Conservation (phyloP, 2,113 vertebrate species). For the Trochalopteron elliotii region DNA sequence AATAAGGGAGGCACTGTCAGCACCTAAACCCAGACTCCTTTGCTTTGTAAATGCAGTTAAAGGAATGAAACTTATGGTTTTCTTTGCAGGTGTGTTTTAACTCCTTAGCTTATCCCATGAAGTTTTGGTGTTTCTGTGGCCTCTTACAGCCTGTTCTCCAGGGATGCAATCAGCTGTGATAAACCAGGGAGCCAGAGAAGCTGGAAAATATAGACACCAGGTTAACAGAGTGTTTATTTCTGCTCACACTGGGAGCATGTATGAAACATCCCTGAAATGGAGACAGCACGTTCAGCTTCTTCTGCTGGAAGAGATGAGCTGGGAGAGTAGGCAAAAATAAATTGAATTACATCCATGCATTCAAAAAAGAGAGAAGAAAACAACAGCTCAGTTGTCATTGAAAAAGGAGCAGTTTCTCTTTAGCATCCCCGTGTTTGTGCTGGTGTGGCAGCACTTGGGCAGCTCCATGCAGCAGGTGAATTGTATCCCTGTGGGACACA, state of each 20-base stretch:
- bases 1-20: not conserved
- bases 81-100: not conserved
- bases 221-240: not conserved
- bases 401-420: not conserved
- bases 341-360: not conserved
- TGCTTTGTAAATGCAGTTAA: not conserved
- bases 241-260: not conserved
- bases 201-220: not conserved
- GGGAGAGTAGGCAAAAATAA: not conserved
- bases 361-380: not conserved
- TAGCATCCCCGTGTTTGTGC: rapidly evolving
- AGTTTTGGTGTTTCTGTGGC: not conserved
- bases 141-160: not conserved
- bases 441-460: rapidly evolving
- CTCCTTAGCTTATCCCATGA: not conserved
- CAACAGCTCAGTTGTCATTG: not conserved
- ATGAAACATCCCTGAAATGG: not conserved
- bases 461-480: not conserved
- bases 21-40: not conserved
- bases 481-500: rapidly evolving
- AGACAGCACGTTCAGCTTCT: rapidly evolving
- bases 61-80: not conserved
- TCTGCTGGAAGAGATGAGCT: not conserved
- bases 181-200: not conserved
- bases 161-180: not conserved